These are phyloP conservation scores for Mus spretus DNA, from an alignment of 2,797 vertebrate species.

Conservation along the genomic window DNA sequence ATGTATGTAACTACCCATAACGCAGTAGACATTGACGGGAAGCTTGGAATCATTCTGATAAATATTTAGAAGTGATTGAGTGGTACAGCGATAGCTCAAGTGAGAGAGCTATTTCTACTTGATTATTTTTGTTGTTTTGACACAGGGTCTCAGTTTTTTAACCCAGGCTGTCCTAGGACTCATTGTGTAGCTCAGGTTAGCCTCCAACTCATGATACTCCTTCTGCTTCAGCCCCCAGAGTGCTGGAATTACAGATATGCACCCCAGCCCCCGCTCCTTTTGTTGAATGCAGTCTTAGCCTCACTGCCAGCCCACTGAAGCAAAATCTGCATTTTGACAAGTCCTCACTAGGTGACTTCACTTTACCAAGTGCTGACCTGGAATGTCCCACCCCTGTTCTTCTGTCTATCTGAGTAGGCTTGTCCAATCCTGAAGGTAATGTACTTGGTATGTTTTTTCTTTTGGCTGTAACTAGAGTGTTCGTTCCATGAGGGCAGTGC, in stretches of 20 bases:
- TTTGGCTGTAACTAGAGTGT: neutral
- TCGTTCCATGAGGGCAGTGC: neutral
- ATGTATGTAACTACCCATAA: neutral
- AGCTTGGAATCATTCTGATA: neutral
- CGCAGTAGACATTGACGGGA: neutral
- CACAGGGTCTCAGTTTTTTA: neutral
- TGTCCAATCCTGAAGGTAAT: neutral
- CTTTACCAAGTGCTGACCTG: neutral
- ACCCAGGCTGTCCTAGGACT: neutral
- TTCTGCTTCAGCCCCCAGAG: neutral
- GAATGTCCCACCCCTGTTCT: neutral
- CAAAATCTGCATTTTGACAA: conserved; percentile 49
- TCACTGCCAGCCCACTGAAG: neutral
- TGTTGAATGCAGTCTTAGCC: neutral
- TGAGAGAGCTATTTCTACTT: neutral
- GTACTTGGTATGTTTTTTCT: neutral
- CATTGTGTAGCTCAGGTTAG: neutral
- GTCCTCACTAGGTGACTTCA: neutral
- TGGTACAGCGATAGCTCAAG: neutral
- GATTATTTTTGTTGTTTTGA: neutral
- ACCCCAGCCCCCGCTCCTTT: neutral
- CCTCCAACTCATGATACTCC: neutral
- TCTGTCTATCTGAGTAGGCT: neutral
- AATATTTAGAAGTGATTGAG: neutral
- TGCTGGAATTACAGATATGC: neutral